These are phyloP conservation scores for Lineus longissimus DNA, from an alignment of 1,140 invertebrate genomes.

Conservation along the genomic window DNA sequence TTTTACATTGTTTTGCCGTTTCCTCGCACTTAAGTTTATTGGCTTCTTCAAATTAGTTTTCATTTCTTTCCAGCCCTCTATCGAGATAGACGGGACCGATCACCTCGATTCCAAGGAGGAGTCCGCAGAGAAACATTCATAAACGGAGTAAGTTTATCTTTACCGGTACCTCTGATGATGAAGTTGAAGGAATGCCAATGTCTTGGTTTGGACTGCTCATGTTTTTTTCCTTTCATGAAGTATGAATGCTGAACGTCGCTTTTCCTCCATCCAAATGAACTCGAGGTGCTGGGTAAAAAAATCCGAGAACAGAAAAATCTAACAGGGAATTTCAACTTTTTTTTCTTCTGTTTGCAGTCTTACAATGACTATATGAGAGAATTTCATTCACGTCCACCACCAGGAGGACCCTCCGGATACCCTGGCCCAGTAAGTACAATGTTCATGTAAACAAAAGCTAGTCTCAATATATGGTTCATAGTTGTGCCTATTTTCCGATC, in stretches of 20 bases:
- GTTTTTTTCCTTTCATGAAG: no score
- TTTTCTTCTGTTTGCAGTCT: conserved; percentile 35
- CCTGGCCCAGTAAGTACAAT: conserved; percentile 36
- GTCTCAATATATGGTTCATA: neutral
- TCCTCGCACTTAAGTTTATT: no score
- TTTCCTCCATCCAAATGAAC: no score
- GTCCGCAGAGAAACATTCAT: conserved; percentile 38
- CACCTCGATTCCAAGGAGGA: conserved; percentile 10
- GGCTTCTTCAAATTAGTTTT: no score
- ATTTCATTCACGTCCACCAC: conserved; percentile 44
- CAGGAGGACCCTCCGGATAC: conserved; percentile 45
- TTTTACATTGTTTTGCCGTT: no score
- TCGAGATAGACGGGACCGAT: no score
- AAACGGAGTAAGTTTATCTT: conserved; percentile 38
- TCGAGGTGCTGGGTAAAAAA: no score
- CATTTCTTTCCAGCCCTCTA: no score
- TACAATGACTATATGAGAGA: conserved; percentile 51
- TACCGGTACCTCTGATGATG: neutral
- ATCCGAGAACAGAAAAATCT: neutral
- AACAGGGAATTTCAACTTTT: neutral
- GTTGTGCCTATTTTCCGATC: neutral
- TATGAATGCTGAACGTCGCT: no score
- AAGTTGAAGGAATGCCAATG: no score
- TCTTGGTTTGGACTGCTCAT: no score
- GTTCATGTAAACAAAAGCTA: conserved; percentile 48